Conservation (phyloP, 2,888 invertebrate species). For the Pristionchus mayeri region DNA sequence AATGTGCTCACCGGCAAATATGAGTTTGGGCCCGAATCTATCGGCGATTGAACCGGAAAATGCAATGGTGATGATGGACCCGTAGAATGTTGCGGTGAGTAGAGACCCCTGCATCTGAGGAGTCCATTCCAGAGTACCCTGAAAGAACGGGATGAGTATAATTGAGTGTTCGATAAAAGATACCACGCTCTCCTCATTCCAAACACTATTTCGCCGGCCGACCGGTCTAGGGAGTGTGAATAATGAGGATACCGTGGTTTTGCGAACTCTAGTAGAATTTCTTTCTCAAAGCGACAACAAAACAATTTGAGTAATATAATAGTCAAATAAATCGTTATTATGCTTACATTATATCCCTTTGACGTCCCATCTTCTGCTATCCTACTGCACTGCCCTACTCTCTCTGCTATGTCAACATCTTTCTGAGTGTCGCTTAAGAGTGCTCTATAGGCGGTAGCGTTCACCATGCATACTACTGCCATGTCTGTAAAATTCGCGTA, state of each 20-base stretch:
- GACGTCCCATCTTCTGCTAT: background rate
- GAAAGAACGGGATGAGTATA: background rate
- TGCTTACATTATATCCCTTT: background rate
- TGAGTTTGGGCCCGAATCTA: conserved; percentile 64
- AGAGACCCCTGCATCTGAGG: conserved; percentile 60
- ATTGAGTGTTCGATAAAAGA: background rate
- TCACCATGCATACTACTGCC: conserved; percentile 68
- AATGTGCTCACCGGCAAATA: background rate
- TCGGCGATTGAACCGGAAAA: conserved; percentile 65
- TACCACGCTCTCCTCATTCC: too few relatives aligned
- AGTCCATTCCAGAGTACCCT: conserved; percentile 66
- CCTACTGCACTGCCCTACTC: background rate
- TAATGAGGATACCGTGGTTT: too few relatives aligned
- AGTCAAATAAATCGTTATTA: too few relatives aligned
- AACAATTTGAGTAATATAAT: too few relatives aligned
- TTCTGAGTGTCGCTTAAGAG: background rate
- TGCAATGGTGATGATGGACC: conserved; percentile 62
- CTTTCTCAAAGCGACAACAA: background rate
- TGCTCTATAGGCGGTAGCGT: conserved; percentile 54
- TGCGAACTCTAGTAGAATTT: too few relatives aligned
- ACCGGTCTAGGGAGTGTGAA: too few relatives aligned
- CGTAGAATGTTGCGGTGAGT: conserved; percentile 67
- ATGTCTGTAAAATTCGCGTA: too few relatives aligned
- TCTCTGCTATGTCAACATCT: background rate
- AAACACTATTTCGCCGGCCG: too few relatives aligned